Evolutionary conservation across 2,113 vertebrate species (phyloP), one percentile per base, ranked within the genome.

Genomic region (Typhlomys cinereus): DNA sequence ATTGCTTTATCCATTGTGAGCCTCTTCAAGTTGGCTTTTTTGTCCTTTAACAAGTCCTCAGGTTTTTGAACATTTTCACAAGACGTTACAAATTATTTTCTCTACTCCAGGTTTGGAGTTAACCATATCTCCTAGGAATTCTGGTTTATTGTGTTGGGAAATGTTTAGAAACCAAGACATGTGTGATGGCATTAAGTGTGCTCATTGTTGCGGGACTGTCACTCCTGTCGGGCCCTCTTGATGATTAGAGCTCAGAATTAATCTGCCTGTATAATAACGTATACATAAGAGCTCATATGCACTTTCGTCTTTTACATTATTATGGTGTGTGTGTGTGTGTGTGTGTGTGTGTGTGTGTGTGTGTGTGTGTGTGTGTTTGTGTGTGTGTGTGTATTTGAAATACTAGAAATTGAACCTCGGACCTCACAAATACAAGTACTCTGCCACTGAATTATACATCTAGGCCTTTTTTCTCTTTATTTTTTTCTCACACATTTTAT

Each of bases 91-190:
- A 31, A 83, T 59, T 89, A 52, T 82, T 93, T 89, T 85, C 27
- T 25, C 25, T 85, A 39, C 10, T n/a, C 50, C 25, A 46, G 17
- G 74, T 84, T 62, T 88, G 46, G 4, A 93, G 73, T 94, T 75
- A 85, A 39, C 54, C 61, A 46, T n/a, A 46, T 88, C 17, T 93
- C 71, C 52, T 70, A 85, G 15, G 79, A 96, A 10, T 27, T 52
- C 59, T 93, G 17, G 9, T 64, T 91, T 85, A 44, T 62, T 92
- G 61, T 75, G 54, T 59, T 92, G 67, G 61, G 89, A 91, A 94
- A 74, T 90, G 34, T 81, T 95, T 96, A 95, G 78, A 93, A 93
- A 82, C 67, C 67, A 71, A 89, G 44, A 88, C 88, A 29, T 75
- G 41, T 48, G 31, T 27, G 7, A 23, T 93, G 71, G 36, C 12